Evolutionary conservation across 2,888 invertebrate genomes (phyloP), one percentile per base, ranked within the genome.

Genomic region (Erpobdella octoculata): DNA sequence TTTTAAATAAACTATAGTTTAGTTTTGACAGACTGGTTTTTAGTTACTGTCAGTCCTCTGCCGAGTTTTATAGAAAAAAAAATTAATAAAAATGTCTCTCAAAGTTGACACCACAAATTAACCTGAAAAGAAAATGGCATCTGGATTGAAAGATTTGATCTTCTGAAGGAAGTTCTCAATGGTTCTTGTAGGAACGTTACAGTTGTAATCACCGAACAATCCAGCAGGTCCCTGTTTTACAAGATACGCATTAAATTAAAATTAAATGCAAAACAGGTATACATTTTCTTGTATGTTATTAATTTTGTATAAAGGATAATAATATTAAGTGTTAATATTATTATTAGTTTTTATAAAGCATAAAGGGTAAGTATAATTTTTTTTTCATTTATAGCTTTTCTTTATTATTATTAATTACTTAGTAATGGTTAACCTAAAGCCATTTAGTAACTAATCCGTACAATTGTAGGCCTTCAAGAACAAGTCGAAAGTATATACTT

Each of bases 171-270:
- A 75, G 33, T 69, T 25, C 21, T 74, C 69, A 41, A 74, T 35
- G 1, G 74, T 74, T 4, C 65, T 31, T 21, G 28, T 59, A 12
- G 74, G 74, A 15, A 73, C 31, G 69, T 75, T 74, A 59, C 75
- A 75, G 21, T 59, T 37, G 64, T 74, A 75, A 21, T 70, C 73
- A 25, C 74, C 75, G 46, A 53, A 75, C 15, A 48, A 12, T 28
- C 73, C 64, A 18, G 74, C 71, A 15, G 62, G 21, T 3, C 75
- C 75, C 75, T 75, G 21, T 35, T 12, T 31, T n/a, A 31, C 25
- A 48, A 33, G 31, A 15, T 48, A n/a, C 21, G 21, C 1, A 48
- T 48, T 5, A 9, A 9, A 48, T 48, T 21, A 48, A 21, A 48
- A 48, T 48, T 6, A 48, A 41, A 41, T 12, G 18, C 18, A 41